These are phyloP conservation scores for Apodemia duryi DNA, from an alignment of 2,888 invertebrate genomes.

Conservation along the genomic window DNA sequence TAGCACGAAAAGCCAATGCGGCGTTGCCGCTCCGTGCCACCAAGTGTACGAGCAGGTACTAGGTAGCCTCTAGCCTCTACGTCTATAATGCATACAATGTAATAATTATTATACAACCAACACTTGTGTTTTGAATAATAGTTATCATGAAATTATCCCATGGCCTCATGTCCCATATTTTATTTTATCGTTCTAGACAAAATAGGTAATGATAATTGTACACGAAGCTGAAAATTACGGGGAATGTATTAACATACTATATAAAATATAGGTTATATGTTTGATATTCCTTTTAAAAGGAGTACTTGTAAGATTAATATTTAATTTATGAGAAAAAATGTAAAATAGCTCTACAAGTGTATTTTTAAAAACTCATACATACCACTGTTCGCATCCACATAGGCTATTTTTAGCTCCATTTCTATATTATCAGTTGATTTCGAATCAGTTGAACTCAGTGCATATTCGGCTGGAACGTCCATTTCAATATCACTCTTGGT, in stretches of 20 bases:
- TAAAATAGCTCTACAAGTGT: not conserved
- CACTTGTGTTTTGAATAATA: conserved; percentile 54
- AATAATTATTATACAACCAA: conserved; percentile 63
- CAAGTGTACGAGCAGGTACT: conserved; percentile 66
- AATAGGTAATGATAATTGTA: not conserved
- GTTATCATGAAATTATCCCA: conserved; percentile 40
- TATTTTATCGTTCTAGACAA: conserved; percentile 33
- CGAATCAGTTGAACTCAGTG: conserved; percentile 61
- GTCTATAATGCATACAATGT: conserved; percentile 55
- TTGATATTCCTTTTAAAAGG: too few relatives aligned
- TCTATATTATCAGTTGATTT: conserved; percentile 74
- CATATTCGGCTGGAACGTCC: conserved; percentile 68
- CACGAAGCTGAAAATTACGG: too few relatives aligned
- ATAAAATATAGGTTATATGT: not conserved
- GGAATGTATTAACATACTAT: too few relatives aligned
- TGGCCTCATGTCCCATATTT: conserved; percentile 60
- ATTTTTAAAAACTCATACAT: conserved; percentile 45
- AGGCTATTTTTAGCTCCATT: conserved; percentile 81
- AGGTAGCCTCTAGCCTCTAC: conserved; percentile 45
- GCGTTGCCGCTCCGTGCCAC: conserved; percentile 74
- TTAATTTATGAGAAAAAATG: too few relatives aligned
- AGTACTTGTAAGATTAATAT: too few relatives aligned
- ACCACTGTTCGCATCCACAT: conserved; percentile 80
- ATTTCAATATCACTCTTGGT: conserved; percentile 64
- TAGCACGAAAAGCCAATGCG: conserved; percentile 69